A percentile compares a stretch with the other conserved stretches of the same genome.
Evolutionary conservation across 2,113 vertebrate species (phyloP).

Genomic region (Vidua macroura): DNA sequence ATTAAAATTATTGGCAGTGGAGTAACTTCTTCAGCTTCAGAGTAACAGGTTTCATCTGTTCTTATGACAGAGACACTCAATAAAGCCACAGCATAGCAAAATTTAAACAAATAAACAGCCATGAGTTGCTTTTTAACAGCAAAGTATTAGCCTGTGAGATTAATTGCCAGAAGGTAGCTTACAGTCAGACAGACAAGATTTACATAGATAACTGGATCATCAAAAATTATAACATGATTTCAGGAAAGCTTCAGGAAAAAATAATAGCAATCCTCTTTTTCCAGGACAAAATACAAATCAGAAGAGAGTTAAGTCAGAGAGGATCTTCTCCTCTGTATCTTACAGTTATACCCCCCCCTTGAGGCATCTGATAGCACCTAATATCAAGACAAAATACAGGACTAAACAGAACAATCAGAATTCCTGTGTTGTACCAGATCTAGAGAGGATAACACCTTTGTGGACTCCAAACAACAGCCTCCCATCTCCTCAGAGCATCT

Average conservation of each 20-base stretch:
- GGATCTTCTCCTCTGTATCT: neutral
- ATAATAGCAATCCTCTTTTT: neutral
- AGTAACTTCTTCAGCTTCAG: neutral
- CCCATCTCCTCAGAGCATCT: constrained; percentile 20
- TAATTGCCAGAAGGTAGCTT: neutral
- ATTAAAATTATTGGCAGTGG: neutral
- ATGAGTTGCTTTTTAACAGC: neutral
- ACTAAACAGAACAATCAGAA: constrained; percentile 32
- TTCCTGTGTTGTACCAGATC: neutral
- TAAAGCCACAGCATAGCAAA: neutral
- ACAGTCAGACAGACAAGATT: neutral
- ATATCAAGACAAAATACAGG: constrained; percentile 12
- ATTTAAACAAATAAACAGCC: neutral
- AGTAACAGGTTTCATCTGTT: neutral
- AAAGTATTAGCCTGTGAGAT: neutral
- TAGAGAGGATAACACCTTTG: neutral
- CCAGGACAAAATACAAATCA: neutral
- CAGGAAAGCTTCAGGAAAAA: neutral
- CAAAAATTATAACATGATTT: neutral
- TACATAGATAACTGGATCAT: neutral
- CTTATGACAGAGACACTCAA: neutral
- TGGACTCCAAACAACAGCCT: neutral
- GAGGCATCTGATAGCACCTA: neutral
- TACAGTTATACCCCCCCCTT: neutral
- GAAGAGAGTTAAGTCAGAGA: neutral